Percentiles rank a stretch among this genome's conserved stretches.
Evolutionary conservation across 2,113 vertebrate genomes (phyloP).

Genomic region (Ceuthmochares aereus): DNA sequence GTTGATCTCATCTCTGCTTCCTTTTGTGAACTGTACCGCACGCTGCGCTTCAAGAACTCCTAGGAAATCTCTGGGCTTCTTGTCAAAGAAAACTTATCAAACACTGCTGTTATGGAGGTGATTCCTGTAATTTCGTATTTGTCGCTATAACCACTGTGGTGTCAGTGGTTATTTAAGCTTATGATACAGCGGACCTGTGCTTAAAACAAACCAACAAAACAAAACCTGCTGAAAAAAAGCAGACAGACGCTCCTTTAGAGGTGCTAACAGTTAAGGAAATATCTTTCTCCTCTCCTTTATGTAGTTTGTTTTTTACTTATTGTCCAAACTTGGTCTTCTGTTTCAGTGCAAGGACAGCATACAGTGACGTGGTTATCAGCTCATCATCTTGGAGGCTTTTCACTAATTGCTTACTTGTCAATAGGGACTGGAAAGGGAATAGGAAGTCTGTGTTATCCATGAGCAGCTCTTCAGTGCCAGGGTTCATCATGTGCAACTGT

Average conservation of each 20-base stretch:
- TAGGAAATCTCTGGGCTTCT: background rate
- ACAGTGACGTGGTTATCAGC: background rate
- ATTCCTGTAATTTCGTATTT: background rate
- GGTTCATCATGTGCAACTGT: fast-evolving
- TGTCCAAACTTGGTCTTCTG: background rate
- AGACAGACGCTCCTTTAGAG: background rate
- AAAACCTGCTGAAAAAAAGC: background rate
- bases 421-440: fast-evolving
- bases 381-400: background rate
- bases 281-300: too few relatives aligned
- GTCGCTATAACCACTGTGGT: background rate
- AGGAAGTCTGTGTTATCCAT: background rate
- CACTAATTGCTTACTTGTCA: background rate
- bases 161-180: background rate
- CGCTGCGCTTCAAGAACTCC: background rate
- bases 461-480: background rate
- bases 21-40: background rate
- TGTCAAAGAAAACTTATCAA: background rate
- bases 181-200: background rate
- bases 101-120: background rate
- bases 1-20: background rate
- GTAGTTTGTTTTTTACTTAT: background rate
- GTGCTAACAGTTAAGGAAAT: background rate
- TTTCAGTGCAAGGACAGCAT: background rate
- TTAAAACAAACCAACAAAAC: background rate